Evolutionary conservation across 2,888 invertebrate genomes (phyloP), one percentile per base, ranked within the genome.

Genomic region (Orthonychiurus folsomi): DNA sequence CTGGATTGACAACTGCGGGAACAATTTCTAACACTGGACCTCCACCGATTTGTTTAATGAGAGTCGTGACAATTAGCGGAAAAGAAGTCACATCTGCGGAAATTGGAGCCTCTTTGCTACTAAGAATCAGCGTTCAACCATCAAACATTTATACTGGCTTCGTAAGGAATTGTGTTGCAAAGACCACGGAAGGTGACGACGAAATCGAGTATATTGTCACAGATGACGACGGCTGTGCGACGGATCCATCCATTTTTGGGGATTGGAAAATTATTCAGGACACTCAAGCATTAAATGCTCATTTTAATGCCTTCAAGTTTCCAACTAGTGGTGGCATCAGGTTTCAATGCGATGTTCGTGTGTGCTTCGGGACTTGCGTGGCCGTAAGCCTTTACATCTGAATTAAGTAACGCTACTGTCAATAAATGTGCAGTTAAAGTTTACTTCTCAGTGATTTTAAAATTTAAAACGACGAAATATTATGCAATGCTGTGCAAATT

Each of bases 1-100:
- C 93, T 12, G 93, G 93, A 93, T 78, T 93, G 70, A 93, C 93
- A 0, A 93, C 93, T 0, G 93, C 93, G 1, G 93, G 93, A 60
- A 94, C 93, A 0, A 93, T 94, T 67, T 93, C 93, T 50, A 94
- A 94, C 76, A 93, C 93, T 0, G 93, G 93, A 58, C 93, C 93
- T 27, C 93, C 93, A 56, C 93, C 93, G 12, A 88, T 88, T 15
- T 93, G 93, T 76, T 82, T 88, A 63, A 93, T 94, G 93, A 85
- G 87, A 74, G 93, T 94, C 69, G 88, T 92, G 24, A 89, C 91
- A 26, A 83, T 86, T 57, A 86, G 86, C 50, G 93, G 93, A 9
- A 86, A 88, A 74, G 89, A 91, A 78, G 91, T 94, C 63, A 89
- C 85, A 76, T 88, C 90, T 0, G 93, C 93, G 1, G 92, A 92